Percentiles rank a stretch among this genome's conserved stretches.
phyloP scores from a whole-genome alignment of 2,113 vertebrate genomes.

The Aramus guarauna region DNA sequence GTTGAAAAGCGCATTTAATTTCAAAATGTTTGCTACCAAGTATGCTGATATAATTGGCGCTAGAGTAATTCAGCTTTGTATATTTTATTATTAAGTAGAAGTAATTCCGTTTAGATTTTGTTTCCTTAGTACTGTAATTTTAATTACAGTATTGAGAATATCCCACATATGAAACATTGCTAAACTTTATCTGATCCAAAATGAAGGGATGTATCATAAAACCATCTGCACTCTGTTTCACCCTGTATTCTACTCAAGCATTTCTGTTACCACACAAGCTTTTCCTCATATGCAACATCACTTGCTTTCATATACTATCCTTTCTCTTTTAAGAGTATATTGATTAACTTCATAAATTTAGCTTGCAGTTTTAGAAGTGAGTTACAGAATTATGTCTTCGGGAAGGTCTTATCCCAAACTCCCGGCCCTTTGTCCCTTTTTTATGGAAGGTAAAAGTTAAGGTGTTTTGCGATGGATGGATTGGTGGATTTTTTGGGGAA shows the following conservation, averaged over 20 bases:
- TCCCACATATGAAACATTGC: background rate
- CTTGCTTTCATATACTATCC: background rate
- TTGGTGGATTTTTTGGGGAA: background rate
- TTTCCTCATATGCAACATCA: background rate
- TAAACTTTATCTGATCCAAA: background rate
- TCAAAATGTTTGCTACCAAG: slow-evolving; percentile 21
- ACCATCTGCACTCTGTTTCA: background rate
- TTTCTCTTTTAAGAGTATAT: background rate
- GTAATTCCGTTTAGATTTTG: background rate
- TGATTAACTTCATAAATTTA: background rate
- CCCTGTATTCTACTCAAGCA: background rate
- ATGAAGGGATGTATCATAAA: background rate
- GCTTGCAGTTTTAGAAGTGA: background rate
- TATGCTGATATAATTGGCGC: background rate
- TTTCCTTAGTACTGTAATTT: background rate
- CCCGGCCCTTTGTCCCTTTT: background rate
- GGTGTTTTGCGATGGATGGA: background rate
- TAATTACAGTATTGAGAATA: background rate
- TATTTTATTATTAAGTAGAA: background rate
- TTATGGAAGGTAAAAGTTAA: background rate
- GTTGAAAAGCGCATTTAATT: slow-evolving; percentile 42
- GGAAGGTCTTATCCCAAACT: background rate
- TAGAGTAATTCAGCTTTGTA: background rate
- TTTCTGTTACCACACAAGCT: background rate
- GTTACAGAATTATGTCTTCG: background rate